Evolutionary conservation across 2,888 invertebrate species (phyloP), one percentile per base, ranked within the genome.

Genomic region (Drosophila pegasa): DNA sequence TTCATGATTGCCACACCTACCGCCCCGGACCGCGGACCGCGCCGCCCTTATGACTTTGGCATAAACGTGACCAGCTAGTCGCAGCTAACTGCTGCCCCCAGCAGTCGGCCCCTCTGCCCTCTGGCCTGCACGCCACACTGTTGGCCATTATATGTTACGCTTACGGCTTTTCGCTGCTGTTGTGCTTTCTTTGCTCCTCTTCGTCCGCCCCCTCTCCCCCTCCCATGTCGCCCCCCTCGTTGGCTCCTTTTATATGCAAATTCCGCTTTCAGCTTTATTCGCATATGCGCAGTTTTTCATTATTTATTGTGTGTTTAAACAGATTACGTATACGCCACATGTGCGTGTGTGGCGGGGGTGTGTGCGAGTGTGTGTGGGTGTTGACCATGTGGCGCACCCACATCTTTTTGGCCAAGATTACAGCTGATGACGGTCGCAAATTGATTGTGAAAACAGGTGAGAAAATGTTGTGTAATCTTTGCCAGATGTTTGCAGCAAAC

Each of bases 231-330:
- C 48, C 16, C 10, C 16, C 20, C 55, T n/a, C 5, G 16, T 37
- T 18, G 43, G 33, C 48, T 50, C 43, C 68, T 72, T 75, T 77
- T 72, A 64, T 78, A 83, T 83, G 83, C 62, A 87, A 87, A 87
- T 87, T 76, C 68, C 68, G 69, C 58, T 64, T 70, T 67, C 63
- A 52, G 66, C 75, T 52, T 81, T 84, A 59, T 65, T 55, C 56
- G 72, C 81, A 81, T 71, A 80, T 87, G 78, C 71, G 78, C 75
- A 71, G 78, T 76, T 78, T 79, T 78, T 71, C 83, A 82, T 84
- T 87, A 84, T 84, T 84, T 84, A 84, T 84, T 87, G 79, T 85
- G 87, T 74, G 82, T 83, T 83, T 83, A 85, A 83, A 85, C 81
- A 81, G 85, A 83, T 87, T 87, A 87, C 85, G 83, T 70, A 81